phyloP scores from a whole-genome alignment of 2,888 invertebrate species.

The Acrobasis consociella region DNA sequence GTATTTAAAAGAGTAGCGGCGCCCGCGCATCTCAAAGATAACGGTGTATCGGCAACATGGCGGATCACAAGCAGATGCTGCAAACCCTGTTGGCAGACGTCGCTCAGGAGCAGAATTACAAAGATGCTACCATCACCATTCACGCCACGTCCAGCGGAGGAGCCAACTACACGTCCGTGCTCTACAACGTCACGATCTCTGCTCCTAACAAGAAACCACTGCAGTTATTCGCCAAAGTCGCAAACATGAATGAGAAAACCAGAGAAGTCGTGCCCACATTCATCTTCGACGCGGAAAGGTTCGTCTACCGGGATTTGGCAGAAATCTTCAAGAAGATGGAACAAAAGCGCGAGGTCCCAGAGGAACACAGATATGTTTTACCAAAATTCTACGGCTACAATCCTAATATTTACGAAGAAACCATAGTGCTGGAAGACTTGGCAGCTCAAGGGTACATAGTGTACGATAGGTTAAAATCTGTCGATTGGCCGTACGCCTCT shows the following conservation, averaged over 20 bases:
- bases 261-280: constrained; percentile 26
- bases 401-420: constrained; percentile 38
- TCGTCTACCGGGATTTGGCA: constrained; percentile 37
- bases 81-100: constrained; percentile 23
- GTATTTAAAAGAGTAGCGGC: background rate
- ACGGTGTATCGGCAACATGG: background rate
- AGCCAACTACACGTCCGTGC: constrained; percentile 32
- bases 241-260: constrained; percentile 32
- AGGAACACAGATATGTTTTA: constrained; percentile 35
- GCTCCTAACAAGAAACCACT: constrained; percentile 26
- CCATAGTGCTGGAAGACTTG: constrained; percentile 50
- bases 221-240: constrained; percentile 38
- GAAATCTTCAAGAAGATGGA: constrained; percentile 37
- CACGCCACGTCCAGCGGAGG: constrained; percentile 30
- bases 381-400: constrained; percentile 40
- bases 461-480: constrained; percentile 42
- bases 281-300: constrained; percentile 36
- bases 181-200: constrained; percentile 28
- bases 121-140: constrained; percentile 22
- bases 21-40: background rate
- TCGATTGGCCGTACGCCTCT: constrained; percentile 47
- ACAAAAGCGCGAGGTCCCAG: constrained; percentile 34
- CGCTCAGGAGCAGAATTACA: constrained; percentile 23
- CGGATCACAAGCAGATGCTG: constrained; percentile 10
- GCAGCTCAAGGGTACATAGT: constrained; percentile 39